These are phyloP conservation scores for Drosophila ustulata DNA, from an alignment of 2,888 invertebrate genomes.

Conservation along the genomic window DNA sequence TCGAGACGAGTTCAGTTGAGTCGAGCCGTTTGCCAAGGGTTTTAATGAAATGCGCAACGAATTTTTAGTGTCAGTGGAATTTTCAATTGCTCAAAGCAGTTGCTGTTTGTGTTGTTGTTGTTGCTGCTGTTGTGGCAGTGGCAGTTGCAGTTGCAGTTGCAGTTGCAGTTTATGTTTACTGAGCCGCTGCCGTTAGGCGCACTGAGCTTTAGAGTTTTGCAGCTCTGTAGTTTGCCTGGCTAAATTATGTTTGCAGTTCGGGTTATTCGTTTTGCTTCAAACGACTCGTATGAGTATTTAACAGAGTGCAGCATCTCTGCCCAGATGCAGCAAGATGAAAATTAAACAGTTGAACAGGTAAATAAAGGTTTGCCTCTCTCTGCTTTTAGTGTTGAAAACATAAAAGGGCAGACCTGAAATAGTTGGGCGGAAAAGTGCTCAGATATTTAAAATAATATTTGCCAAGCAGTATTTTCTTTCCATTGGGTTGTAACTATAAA, in stretches of 20 bases:
- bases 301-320: constrained; percentile 13
- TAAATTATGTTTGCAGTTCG: constrained; percentile 65
- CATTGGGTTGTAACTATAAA: neutral
- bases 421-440: neutral
- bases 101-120: constrained; percentile 35
- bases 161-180: constrained; percentile 58
- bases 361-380: constrained; percentile 14
- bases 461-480: constrained; percentile 2
- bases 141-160: constrained; percentile 41
- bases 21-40: constrained; percentile 61
- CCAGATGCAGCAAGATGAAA: constrained; percentile 33
- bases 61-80: constrained; percentile 78
- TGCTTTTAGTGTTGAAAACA: constrained; percentile 12
- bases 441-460: constrained; percentile 8
- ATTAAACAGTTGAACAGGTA: constrained; percentile 48
- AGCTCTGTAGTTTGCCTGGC: constrained; percentile 50
- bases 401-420: constrained; percentile 4
- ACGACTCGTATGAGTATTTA: constrained; percentile 48
- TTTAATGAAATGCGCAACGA: constrained; percentile 78
- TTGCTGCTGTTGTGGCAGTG: constrained; percentile 34
- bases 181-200: constrained; percentile 45
- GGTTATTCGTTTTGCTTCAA: constrained; percentile 45
- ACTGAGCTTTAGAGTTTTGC: constrained; percentile 20
- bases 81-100: constrained; percentile 72
- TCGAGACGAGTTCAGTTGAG: constrained; percentile 25